Percentiles rank a stretch among this genome's conserved stretches.
Evolutionary conservation across 1,140 invertebrate species (phyloP).

Genomic region (Neuroterus valhalla): DNA sequence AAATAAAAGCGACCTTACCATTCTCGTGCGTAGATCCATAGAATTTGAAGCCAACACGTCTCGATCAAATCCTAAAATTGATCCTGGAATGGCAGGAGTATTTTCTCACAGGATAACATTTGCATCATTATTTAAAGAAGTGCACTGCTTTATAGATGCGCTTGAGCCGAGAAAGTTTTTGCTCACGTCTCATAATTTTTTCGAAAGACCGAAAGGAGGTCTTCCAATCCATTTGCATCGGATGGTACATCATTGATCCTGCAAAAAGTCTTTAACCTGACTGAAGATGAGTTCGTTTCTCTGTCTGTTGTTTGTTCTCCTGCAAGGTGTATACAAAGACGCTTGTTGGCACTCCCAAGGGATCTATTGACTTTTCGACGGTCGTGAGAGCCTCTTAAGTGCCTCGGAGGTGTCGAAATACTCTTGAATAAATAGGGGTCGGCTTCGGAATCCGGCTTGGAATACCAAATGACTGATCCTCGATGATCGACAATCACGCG

Average conservation of each 20-base stretch:
- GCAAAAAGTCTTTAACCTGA: conserved; percentile 49
- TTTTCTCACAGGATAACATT: too few relatives aligned
- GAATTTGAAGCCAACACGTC: too few relatives aligned
- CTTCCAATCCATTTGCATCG: conserved; percentile 41
- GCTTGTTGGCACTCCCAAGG: conserved; percentile 60
- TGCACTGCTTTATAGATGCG: too few relatives aligned
- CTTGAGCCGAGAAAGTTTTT: too few relatives aligned
- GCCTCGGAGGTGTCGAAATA: conserved; percentile 62
- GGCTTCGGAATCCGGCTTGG: conserved; percentile 63
- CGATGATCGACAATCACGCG: conserved; percentile 42
- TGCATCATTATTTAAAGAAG: too few relatives aligned
- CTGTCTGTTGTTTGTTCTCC: conserved; percentile 54
- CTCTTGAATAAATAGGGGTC: conserved; percentile 69
- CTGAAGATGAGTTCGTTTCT: conserved; percentile 48
- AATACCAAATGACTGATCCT: conserved; percentile 56
- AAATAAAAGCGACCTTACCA: too few relatives aligned
- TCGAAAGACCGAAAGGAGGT: not conserved
- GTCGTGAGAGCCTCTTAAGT: conserved; percentile 63
- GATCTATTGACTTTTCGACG: conserved; percentile 65
- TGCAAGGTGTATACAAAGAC: conserved; percentile 58
- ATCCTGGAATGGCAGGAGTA: too few relatives aligned
- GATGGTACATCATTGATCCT: conserved; percentile 49
- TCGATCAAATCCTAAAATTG: too few relatives aligned
- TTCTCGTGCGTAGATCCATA: too few relatives aligned
- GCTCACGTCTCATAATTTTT: too few relatives aligned